Conservation (phyloP, 2,888 invertebrate species). For the Boloria euphrosyne region DNA sequence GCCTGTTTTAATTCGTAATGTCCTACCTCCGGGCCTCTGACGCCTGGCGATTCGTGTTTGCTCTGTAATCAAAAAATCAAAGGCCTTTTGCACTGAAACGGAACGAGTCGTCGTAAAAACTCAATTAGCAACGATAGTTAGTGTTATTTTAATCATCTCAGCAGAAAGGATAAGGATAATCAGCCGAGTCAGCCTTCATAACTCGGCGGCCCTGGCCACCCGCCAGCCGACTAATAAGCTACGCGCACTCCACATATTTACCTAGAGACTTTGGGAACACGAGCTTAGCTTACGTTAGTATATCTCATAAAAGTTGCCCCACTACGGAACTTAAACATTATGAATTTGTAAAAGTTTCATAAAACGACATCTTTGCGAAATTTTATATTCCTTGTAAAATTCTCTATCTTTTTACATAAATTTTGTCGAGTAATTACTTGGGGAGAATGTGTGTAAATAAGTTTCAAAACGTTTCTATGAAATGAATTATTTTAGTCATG, state of each 20-base stretch:
- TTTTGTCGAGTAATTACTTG: neutral
- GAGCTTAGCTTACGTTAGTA: constrained; percentile 26
- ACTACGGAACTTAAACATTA: constrained; percentile 30
- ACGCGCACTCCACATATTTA: constrained; percentile 51
- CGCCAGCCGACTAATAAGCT: constrained; percentile 58
- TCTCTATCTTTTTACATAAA: constrained; percentile 15
- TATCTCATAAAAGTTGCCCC: constrained; percentile 34
- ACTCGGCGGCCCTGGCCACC: constrained; percentile 50
- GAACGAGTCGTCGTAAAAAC: neutral
- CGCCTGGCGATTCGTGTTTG: constrained; percentile 38
- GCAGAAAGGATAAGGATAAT: constrained; percentile 9
- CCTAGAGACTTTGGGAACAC: constrained; percentile 31
- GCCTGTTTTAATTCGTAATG: constrained; percentile 39
- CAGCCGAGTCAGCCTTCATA: constrained; percentile 55
- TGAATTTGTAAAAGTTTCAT: constrained; percentile 31
- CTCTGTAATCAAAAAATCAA: constrained; percentile 43
- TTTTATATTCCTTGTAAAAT: constrained; percentile 23
- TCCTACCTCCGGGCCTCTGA: constrained; percentile 37
- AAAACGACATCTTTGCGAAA: constrained; percentile 24
- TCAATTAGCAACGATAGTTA: constrained; percentile 7
- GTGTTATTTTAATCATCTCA: constrained; percentile 7
- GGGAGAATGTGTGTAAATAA: neutral
- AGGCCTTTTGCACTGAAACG: constrained; percentile 18
- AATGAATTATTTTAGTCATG: too few relatives aligned
- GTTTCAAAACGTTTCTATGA: too few relatives aligned